phyloP scores from a whole-genome alignment of 2,888 invertebrate genomes.

The Eudemis profundana region DNA sequence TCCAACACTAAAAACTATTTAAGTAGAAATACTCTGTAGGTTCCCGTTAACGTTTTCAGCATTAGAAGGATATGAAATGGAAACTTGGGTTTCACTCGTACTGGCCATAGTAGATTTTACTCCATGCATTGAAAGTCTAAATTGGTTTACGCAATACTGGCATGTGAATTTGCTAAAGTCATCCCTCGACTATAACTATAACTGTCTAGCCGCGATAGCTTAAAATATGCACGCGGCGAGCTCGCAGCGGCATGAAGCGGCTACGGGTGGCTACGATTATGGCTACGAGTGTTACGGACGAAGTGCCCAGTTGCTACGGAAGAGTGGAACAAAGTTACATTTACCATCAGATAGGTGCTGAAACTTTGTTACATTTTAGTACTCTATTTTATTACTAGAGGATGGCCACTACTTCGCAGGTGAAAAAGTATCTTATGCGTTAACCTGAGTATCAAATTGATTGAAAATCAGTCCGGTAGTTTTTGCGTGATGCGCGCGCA shows the following conservation, averaged over 20 bases:
- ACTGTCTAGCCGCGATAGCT: constrained; percentile 20
- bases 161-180: background rate
- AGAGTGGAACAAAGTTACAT: constrained; percentile 1
- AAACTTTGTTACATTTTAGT: constrained; percentile 4
- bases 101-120: background rate
- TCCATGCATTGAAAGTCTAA: background rate
- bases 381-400: background rate
- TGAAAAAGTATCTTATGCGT: too few species aligned
- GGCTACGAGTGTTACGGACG: constrained; percentile 21
- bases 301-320: background rate
- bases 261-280: constrained; percentile 21
- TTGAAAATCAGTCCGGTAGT: too few species aligned
- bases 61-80: too few species aligned
- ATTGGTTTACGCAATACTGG: background rate
- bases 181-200: background rate
- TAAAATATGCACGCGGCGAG: constrained; percentile 31
- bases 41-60: too few species aligned
- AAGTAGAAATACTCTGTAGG: too few species aligned
- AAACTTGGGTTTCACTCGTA: background rate
- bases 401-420: too few species aligned
- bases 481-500: too few species aligned
- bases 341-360: background rate
- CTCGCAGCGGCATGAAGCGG: constrained; percentile 5
- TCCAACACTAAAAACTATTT: too few species aligned
- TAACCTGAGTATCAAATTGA: too few species aligned